A percentile compares a stretch with the other conserved stretches of the same genome.
phyloP scores from a whole-genome alignment of 2,888 invertebrate species.

The Eupithecia centaureata region DNA sequence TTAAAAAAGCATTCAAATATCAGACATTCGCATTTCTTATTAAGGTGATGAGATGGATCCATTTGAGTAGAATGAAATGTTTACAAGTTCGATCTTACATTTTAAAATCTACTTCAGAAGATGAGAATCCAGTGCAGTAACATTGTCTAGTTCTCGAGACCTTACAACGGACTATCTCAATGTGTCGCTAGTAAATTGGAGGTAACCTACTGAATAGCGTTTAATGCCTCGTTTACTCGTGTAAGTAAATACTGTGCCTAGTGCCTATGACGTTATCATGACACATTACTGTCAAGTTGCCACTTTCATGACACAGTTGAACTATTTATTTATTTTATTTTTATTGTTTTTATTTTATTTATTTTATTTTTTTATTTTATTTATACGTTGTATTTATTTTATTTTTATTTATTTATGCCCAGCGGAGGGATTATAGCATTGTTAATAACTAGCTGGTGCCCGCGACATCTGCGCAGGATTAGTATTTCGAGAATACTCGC shows the following conservation, averaged over 20 bases:
- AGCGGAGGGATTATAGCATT: no score
- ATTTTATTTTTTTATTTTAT: no score
- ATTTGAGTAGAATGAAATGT: not conserved
- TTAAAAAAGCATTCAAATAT: no score
- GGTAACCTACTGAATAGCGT: conserved; percentile 3
- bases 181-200: conserved; percentile 17
- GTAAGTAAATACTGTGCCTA: not conserved
- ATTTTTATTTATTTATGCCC: no score
- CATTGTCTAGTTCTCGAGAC: not conserved
- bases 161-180: conserved; percentile 12
- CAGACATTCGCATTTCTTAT: not conserved
- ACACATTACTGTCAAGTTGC: not conserved
- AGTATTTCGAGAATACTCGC: no score
- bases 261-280: not conserved
- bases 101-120: not conserved
- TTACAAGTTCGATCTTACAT: not conserved
- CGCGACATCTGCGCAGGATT: no score
- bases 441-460: no score
- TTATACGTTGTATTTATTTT: no score
- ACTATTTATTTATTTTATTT: no score
- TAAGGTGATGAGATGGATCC: not conserved
- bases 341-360: no score
- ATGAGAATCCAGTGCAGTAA: not conserved
- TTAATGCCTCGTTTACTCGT: not conserved
- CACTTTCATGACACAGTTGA: no score